Conservation (phyloP, 2,797 vertebrate genomes). For the Eulemur rubriventer region DNA sequence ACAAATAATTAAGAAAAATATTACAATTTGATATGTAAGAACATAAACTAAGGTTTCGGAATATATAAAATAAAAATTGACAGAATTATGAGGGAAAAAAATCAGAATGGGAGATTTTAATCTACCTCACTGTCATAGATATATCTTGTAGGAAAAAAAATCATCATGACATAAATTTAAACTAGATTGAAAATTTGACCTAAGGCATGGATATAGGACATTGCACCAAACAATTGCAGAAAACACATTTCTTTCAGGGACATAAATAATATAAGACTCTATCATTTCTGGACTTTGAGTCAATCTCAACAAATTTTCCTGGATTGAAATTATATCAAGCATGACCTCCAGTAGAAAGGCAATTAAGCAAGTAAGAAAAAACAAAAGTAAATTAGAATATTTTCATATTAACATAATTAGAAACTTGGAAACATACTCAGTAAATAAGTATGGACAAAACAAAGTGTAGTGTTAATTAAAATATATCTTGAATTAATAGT, state of each 20-base stretch:
- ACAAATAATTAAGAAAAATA: not conserved
- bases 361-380: conserved; percentile 38
- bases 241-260: not conserved
- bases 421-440: not conserved
- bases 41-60: not conserved
- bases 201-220: not conserved
- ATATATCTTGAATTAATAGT: not conserved
- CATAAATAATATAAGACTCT: not conserved
- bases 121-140: not conserved
- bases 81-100: not conserved
- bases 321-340: not conserved
- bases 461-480: not conserved
- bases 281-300: conserved; percentile 33
- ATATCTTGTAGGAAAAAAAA: not conserved
- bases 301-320: conserved; percentile 41
- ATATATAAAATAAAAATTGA: conserved; percentile 2
- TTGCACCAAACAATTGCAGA: not conserved
- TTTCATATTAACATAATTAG: not conserved
- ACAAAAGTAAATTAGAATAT: not conserved
- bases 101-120: not conserved
- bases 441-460: not conserved
- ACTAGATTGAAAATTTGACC: not conserved
- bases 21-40: not conserved
- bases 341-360: conserved; percentile 17
- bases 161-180: not conserved